Evolutionary conservation across 2,113 vertebrate species (phyloP), one percentile per base, ranked within the genome.

Genomic region (Salvator merianae): DNA sequence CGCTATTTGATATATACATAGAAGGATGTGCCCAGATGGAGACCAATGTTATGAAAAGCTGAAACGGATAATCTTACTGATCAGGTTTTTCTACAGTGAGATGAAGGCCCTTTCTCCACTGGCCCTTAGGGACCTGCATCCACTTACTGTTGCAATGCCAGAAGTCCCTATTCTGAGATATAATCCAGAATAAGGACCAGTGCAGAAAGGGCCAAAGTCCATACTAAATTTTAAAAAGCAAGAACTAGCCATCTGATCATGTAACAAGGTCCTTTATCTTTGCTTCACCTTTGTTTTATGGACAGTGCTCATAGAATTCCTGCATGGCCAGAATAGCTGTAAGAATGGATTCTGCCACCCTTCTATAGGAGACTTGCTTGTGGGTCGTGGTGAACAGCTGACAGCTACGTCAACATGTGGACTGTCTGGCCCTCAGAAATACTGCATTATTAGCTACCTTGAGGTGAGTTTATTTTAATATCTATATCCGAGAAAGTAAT

Each of bases 371-470:
- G 95, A 98, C 89, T 95, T 99, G 83, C 96, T 98, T 66, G 90
- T 95, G 84, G 97, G 98, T 59, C 96, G 96, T 3, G 94, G 93
- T 1, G 86, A 88, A 3, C 96, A 96, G 24, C 95, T 98, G 34
- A 96, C 88, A 0, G 96, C 97, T 47, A 95, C 97, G 0, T 98
- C 97, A 36, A 98, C 97, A 20, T 98, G 97, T 20, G 96, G 97
- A 22, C 89, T 96, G 77, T 88, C 86, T 0, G 82, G 90, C 70
- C 96, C 97, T 63, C 95, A 98, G 90, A 97, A 95, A 66, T 98
- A 98, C 87, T 98, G 98, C 94, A 98, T 98, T 89, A 87, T 98
- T 24, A 94, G 97, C 89, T 97, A 98, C 91, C 92, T 99, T 16
- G 95, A 98, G 97, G 97, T 99, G 72, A 82, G 95, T 93, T 84